These are phyloP conservation scores for Orcinus orca DNA, from an alignment of 2,113 vertebrate genomes.

Conservation along the genomic window DNA sequence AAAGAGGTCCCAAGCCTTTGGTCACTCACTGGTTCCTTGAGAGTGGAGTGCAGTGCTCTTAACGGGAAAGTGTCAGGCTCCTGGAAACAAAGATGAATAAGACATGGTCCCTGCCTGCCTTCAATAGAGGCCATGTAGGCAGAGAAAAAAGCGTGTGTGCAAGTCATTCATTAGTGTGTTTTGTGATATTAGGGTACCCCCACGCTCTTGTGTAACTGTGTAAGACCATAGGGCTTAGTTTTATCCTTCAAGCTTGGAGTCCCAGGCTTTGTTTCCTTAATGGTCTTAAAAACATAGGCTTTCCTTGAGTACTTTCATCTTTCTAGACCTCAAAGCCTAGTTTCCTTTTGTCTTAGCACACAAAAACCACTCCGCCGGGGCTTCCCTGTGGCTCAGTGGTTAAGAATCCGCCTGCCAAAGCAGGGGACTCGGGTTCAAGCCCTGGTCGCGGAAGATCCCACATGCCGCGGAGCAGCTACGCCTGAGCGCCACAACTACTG, in stretches of 20 bases:
- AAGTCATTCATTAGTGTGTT: background rate
- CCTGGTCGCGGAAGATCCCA: too few species aligned
- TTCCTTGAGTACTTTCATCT: slow-evolving; percentile 4
- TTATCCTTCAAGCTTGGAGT: background rate
- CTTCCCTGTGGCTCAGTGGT: too few species aligned
- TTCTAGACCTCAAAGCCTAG: background rate
- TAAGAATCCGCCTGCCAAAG: too few species aligned
- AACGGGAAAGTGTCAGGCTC: background rate
- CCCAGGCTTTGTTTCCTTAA: slow-evolving; percentile 17
- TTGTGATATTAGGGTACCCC: background rate
- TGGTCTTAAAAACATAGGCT: background rate
- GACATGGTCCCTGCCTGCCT: background rate
- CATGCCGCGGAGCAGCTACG: too few species aligned
- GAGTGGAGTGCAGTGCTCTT: background rate
- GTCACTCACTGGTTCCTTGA: background rate
- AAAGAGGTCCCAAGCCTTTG: background rate
- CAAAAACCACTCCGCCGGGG: background rate
- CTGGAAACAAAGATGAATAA: background rate
- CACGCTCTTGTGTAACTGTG: background rate
- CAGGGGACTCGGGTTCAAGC: too few species aligned
- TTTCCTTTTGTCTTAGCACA: background rate
- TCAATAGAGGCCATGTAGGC: background rate
- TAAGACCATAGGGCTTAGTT: background rate
- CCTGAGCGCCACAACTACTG: too few species aligned
- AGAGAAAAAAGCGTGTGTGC: background rate